phyloP scores from a whole-genome alignment of 2,888 invertebrate genomes.

The Drosophila siamana region DNA sequence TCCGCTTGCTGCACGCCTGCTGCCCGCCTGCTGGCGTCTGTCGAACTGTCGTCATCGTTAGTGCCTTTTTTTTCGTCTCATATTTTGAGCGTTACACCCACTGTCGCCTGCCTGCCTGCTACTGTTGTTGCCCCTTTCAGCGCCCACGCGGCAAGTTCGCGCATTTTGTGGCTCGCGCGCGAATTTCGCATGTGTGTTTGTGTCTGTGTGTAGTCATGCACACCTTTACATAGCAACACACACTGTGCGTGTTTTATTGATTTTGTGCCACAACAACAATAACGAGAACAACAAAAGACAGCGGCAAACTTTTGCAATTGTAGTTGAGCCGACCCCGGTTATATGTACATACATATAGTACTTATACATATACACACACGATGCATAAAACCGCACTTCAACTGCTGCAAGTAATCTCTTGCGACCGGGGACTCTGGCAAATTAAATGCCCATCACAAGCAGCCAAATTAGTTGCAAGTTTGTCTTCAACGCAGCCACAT shows the following conservation, averaged over 20 bases:
- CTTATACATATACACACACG: neutral
- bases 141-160: slow-evolving; percentile 34
- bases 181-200: slow-evolving; percentile 45
- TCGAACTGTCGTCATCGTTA: slow-evolving; percentile 38
- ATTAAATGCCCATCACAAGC: neutral
- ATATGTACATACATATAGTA: neutral
- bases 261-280: slow-evolving; percentile 55
- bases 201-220: slow-evolving; percentile 17
- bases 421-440: neutral
- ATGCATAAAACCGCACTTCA: neutral
- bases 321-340: slow-evolving; percentile 16
- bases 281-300: slow-evolving; percentile 29
- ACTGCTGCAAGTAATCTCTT: neutral
- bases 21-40: slow-evolving; percentile 6
- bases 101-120: neutral
- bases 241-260: slow-evolving; percentile 67
- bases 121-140: slow-evolving; percentile 16
- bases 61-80: slow-evolving; percentile 39
- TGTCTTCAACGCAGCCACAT: too few species aligned
- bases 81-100: slow-evolving; percentile 37
- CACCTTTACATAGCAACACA: slow-evolving; percentile 20
- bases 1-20: too few species aligned
- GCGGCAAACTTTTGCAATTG: slow-evolving; percentile 40
- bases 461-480: neutral
- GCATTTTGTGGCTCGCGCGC: slow-evolving; percentile 57